Evolutionary conservation across 92 coral and sea anemone genomes (phyloP), one percentile per base, ranked within the genome.

Genomic region (Plumapathes pennacea): DNA sequence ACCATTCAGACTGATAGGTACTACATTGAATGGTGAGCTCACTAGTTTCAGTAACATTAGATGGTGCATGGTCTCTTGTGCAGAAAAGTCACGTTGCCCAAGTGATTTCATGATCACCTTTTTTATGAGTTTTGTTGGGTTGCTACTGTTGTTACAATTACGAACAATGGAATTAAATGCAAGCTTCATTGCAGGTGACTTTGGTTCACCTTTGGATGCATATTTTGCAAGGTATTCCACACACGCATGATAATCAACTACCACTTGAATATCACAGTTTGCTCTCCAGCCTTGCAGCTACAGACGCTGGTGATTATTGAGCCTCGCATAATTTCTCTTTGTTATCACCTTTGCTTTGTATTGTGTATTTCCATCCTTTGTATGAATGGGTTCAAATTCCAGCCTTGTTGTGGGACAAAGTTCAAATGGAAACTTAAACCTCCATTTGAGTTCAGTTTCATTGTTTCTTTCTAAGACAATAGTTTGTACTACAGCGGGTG

Each of bases 361-460:
- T 32, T 69, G 52, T 10, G 39, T 10, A 24, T 19, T 60, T 12
- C 64, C 67, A 69, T 60, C 59, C 13, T 77, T 77, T 8, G 72
- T 46, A 48, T 78, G 56, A 54, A 62, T 71, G 15, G 43, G 73
- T 32, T 79, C 80, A 79, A 79, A 79, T 26, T 62, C 66, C 13
- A 79, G 60, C 41, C 27, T 55, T 46, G 85, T 71, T 10, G 46
- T 71, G 9, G 15, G 11, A 30, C 68, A 62, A 31, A 37, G 56
- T 39, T 71, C 75, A 63, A 71, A 36, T 54, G 86, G 81, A 40
- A 63, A 71, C 27, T 80, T 71, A 64, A 80, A 80, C 45, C 80
- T 65, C 36, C 86, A 80, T 57, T 71, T 53, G 10, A 67, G 46
- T 22, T 81, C 70, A 24, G 74, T 59, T 55, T 80, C 67, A 36